Percentiles rank a stretch among this genome's conserved stretches.
Evolutionary conservation across 2,113 vertebrate species (phyloP).

Genomic region (Chaetodon trifascialis): DNA sequence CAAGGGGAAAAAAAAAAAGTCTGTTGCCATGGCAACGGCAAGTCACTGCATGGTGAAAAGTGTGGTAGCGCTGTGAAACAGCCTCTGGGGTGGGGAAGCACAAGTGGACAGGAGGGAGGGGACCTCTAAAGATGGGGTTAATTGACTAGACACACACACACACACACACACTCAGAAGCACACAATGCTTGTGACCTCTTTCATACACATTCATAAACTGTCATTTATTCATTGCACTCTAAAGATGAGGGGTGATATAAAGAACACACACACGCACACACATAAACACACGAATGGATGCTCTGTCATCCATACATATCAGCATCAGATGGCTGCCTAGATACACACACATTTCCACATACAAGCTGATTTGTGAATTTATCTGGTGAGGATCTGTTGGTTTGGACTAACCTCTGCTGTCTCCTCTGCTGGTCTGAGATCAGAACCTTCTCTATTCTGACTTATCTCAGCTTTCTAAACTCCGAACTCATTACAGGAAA

Average conservation of each 20-base stretch:
- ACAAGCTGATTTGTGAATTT: not conserved
- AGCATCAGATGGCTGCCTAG: not conserved
- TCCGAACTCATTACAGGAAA: not conserved
- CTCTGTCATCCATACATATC: constrained; percentile 4
- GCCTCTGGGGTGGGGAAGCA: constrained; percentile 41
- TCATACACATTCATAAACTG: constrained; percentile 23
- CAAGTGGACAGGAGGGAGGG: not conserved
- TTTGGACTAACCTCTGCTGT: not conserved
- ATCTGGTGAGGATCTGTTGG: not conserved
- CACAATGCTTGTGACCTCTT: constrained; percentile 18
- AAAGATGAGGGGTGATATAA: constrained; percentile 24
- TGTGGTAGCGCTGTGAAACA: constrained; percentile 42
- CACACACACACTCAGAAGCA: constrained; percentile 11
- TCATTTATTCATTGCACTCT: not conserved
- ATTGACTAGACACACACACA: constrained; percentile 61
- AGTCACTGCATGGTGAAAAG: constrained; percentile 65
- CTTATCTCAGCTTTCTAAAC: not conserved
- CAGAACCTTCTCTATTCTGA: not conserved
- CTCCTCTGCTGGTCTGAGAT: constrained; percentile 3
- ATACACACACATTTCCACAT: not conserved
- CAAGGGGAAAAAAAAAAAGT: constrained; percentile 18
- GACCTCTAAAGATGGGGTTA: constrained; percentile 58
- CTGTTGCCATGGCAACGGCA: constrained; percentile 77
- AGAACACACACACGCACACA: constrained; percentile 28
- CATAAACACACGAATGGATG: constrained; percentile 14